Evolutionary conservation across 2,797 vertebrate genomes (phyloP).

Genomic region (Tamandua tetradactyla): DNA sequence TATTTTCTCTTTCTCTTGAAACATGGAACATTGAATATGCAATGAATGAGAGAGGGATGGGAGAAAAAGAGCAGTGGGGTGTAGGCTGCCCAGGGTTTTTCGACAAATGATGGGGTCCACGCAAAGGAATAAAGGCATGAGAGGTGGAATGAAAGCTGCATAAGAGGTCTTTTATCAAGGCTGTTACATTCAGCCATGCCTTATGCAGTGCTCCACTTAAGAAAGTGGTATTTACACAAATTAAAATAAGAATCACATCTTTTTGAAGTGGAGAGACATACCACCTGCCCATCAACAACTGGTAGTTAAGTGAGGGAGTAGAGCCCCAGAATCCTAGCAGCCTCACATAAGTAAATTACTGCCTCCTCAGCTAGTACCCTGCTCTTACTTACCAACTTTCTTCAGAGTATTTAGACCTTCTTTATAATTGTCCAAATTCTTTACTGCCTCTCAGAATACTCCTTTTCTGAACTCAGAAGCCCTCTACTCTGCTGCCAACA

Average conservation of each 20-base stretch:
- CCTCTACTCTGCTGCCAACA: neutral
- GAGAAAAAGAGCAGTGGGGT: neutral
- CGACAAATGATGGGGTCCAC: neutral
- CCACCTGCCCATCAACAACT: neutral
- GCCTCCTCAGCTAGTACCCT: neutral
- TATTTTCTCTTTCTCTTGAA: neutral
- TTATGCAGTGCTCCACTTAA: neutral
- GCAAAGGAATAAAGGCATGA: neutral
- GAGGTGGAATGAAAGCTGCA: neutral
- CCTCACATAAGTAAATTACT: neutral
- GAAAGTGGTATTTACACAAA: neutral
- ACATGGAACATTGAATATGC: neutral
- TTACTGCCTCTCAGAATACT: neutral
- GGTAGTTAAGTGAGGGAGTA: too few relatives aligned
- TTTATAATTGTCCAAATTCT: neutral
- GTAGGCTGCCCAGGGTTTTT: neutral
- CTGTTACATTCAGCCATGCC: neutral
- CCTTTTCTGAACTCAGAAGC: neutral
- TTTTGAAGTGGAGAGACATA: neutral
- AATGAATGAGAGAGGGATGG: neutral
- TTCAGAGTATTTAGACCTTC: neutral
- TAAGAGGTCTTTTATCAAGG: neutral
- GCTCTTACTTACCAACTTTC: neutral
- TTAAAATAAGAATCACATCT: neutral
- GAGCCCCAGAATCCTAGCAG: neutral